Base-by-base conservation (phyloP, 2,888 invertebrate genomes). In the Gymnosoma rotundatum region DNA sequence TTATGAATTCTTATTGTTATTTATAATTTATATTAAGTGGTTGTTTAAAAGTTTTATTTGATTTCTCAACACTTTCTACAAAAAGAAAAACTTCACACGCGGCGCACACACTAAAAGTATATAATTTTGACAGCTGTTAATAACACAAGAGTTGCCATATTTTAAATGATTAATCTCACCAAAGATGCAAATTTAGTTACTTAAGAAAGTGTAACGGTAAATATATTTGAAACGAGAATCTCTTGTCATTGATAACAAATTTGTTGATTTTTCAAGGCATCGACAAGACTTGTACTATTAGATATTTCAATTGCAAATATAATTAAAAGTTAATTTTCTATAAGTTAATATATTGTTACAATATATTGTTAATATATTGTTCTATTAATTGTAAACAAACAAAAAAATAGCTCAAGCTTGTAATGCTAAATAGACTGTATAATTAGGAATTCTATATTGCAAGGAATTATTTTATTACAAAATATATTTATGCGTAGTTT, bases 71-170 rank as follows among this genome's bases (percentile, higher is more conserved):
- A 83, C 52, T 38, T 61, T 18, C 2, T 38, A 7, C 52, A 63
- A 4, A 42, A 42, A 42, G 60, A 66, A 83, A 83, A 83, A 75
- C 60, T 72, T 75, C 42, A 73, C 79, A 83, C 83, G 79, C 75
- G 79, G 74, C 74, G 73, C 45, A 74, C 52, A 64, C 61, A 60
- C 63, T 52, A 83, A 70, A 81, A 72, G 63, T 18, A 54, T 48
- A 54, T 73, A 73, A 70, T 61, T 54, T 0, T 83, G 83, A 83
- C 72, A 75, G 54, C 56, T 63, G 54, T 42, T 67, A 67, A 66
- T 45, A 73, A 48, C 6, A 10, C 20, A 66, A 48, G 36, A 21
- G 69, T 42, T 74, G 56, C 80, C 80, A 63, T n/a, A 63, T n/a
- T 14, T 58, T 7, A 0, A n/a, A 9, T 25, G 0, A 52, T 7